Conservation (phyloP, 2,113 vertebrate genomes). For the Barbus barbus region DNA sequence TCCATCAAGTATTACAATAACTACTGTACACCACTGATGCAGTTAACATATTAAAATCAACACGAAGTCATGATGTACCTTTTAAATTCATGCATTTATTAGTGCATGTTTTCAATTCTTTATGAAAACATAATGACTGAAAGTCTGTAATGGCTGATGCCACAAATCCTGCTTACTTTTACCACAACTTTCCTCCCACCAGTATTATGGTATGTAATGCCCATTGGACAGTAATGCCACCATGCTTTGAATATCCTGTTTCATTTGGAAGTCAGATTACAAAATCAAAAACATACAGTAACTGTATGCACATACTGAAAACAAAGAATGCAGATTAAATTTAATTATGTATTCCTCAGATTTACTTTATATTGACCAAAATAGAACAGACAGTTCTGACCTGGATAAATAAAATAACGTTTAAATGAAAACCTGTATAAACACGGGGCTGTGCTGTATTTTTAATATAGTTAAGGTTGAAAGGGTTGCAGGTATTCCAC, state of each 20-base stretch:
- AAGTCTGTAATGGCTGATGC: neutral
- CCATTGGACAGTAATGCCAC: neutral
- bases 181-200: neutral
- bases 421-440: neutral
- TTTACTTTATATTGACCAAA: neutral
- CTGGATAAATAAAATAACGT: neutral
- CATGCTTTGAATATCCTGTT: neutral
- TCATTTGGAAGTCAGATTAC: no score
- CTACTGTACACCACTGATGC: neutral
- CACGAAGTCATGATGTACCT: neutral
- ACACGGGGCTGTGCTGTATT: neutral
- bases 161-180: neutral
- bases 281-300: neutral
- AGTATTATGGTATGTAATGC: neutral
- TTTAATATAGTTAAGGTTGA: neutral
- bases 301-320: neutral
- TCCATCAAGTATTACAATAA: neutral
- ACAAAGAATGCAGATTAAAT: neutral
- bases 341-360: neutral
- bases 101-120: neutral
- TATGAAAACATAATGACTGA: neutral
- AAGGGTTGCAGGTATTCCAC: neutral
- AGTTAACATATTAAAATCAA: neutral
- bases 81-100: neutral
- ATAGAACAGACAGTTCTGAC: neutral